Evolutionary conservation across 2,888 invertebrate species (phyloP).

Genomic region (Nemurella pictetii): DNA sequence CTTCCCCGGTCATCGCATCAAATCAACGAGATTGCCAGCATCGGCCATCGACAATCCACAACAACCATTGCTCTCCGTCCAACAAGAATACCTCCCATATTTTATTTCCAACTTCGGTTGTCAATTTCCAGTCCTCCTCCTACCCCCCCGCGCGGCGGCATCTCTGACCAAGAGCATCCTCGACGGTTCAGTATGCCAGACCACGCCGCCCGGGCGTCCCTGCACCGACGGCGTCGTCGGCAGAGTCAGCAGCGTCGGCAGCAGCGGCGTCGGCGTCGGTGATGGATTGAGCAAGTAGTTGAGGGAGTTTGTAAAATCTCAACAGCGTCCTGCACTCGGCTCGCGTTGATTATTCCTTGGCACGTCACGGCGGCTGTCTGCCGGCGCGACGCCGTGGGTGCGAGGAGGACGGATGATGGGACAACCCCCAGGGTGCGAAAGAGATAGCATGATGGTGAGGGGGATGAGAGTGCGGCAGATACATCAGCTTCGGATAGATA

Average conservation of each 20-base stretch:
- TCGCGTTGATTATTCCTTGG: slow-evolving; percentile 42
- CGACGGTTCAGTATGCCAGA: neutral
- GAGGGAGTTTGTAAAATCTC: slow-evolving; percentile 56
- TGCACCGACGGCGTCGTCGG: neutral
- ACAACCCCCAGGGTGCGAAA: neutral
- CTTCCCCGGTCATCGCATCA: too few species aligned
- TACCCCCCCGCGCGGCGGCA: too few species aligned
- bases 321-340: slow-evolving; percentile 57
- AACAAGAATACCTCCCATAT: neutral
- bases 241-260: too few species aligned
- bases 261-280: slow-evolving; percentile 46
- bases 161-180: neutral
- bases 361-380: neutral
- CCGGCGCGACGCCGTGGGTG: neutral
- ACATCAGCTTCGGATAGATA: neutral
- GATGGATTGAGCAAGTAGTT: slow-evolving; percentile 58
- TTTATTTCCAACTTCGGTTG: neutral
- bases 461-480: neutral
- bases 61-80: too few species aligned
- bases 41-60: too few species aligned
- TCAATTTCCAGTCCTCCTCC: neutral
- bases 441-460: too few species aligned
- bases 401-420: neutral
- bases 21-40: too few species aligned
- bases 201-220: neutral